phyloP scores from a whole-genome alignment of 2,113 vertebrate genomes.

The Cariama cristata region DNA sequence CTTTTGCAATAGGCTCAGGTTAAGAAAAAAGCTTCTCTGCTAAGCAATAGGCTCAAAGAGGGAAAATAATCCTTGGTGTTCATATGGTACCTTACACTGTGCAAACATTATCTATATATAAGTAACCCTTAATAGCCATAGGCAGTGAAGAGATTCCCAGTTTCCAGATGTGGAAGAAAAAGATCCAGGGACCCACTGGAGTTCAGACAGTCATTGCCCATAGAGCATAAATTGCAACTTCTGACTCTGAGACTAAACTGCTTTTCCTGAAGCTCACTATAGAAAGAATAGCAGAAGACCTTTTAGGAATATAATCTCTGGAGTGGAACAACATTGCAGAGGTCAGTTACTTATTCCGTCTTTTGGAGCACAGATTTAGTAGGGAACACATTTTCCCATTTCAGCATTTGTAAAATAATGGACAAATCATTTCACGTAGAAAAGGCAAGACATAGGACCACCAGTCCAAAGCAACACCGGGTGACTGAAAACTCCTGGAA shows the following conservation, averaged over 20 bases:
- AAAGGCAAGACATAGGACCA: neutral
- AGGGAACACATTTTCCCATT: neutral
- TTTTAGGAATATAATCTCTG: neutral
- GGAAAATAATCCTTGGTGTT: constrained; percentile 2
- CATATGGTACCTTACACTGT: neutral
- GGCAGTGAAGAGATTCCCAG: neutral
- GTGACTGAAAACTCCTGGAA: neutral
- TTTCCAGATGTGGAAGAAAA: neutral
- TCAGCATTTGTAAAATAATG: neutral
- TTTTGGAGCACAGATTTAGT: neutral
- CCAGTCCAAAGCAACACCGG: neutral
- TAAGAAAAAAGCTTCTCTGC: neutral
- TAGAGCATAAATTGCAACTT: rapidly evolving
- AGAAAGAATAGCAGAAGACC: neutral
- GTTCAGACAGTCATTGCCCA: neutral
- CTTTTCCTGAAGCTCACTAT: neutral
- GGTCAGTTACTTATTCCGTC: neutral
- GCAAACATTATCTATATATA: neutral
- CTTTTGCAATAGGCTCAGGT: neutral
- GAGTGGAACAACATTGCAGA: neutral
- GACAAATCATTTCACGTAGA: rapidly evolving
- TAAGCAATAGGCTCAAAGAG: neutral
- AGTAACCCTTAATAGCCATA: neutral
- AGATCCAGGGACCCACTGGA: neutral
- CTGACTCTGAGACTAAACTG: neutral